Conservation (phyloP, 2,797 vertebrate genomes). For the Phalanger gymnotis region DNA sequence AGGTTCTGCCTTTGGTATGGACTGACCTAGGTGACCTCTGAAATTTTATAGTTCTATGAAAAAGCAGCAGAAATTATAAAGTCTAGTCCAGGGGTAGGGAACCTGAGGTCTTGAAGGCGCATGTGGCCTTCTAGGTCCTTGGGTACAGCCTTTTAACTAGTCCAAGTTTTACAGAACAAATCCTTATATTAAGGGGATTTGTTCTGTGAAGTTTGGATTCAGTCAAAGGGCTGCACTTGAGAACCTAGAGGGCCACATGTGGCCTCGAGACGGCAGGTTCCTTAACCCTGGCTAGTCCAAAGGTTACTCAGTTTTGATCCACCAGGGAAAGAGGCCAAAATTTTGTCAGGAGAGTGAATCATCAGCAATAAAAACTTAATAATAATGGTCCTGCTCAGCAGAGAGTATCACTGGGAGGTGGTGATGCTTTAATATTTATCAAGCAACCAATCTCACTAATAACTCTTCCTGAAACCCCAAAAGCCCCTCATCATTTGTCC, state of each 20-base stretch:
- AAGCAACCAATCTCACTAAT: neutral
- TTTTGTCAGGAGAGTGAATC: neutral
- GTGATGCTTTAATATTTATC: neutral
- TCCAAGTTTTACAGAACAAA: too few species aligned
- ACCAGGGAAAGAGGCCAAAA: neutral
- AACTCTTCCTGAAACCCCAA: neutral
- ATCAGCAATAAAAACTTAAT: neutral
- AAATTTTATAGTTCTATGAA: neutral
- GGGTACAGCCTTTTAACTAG: too few species aligned
- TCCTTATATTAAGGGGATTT: too few species aligned
- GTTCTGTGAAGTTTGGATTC: too few species aligned
- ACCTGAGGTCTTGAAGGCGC: too few species aligned
- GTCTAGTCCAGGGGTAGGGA: too few species aligned
- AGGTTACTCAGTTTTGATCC: conserved; percentile 5
- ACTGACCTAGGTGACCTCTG: neutral
- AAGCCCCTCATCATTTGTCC: neutral
- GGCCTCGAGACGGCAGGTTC: too few species aligned
- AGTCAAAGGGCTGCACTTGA: too few species aligned
- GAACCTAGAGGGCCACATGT: too few species aligned
- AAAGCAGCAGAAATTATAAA: neutral
- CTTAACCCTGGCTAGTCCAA: neutral
- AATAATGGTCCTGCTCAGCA: neutral
- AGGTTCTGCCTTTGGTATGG: neutral
- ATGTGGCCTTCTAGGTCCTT: too few species aligned
- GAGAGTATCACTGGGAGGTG: neutral